These are phyloP conservation scores for Pissodes strobi DNA, from an alignment of 1,140 invertebrate genomes.

Conservation along the genomic window DNA sequence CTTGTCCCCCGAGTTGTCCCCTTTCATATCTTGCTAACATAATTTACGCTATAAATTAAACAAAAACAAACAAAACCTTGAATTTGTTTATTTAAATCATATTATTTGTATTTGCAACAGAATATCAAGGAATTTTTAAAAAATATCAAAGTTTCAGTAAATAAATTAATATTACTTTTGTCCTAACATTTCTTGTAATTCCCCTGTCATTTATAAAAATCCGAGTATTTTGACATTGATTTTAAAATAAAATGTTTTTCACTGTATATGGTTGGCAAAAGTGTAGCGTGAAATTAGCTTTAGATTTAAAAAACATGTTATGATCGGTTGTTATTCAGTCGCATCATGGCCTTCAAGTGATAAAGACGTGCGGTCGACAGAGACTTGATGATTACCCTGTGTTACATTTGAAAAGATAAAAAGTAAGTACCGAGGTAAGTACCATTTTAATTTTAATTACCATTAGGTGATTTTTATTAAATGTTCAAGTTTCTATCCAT, in stretches of 20 bases:
- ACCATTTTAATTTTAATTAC: neutral
- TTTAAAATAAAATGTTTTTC: neutral
- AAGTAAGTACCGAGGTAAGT: no score
- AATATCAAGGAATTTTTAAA: no score
- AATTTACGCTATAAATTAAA: no score
- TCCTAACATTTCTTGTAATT: no score
- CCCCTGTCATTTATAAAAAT: neutral
- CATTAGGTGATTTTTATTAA: neutral
- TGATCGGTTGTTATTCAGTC: neutral
- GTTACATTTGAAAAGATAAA: neutral
- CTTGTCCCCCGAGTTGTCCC: no score
- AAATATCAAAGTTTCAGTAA: no score
- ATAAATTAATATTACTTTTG: no score
- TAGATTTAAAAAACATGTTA: neutral
- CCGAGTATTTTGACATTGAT: neutral
- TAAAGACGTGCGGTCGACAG: neutral
- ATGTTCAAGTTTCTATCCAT: neutral
- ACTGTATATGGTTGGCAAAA: no score
- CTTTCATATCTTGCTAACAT: no score
- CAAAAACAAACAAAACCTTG: no score
- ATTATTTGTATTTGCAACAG: no score
- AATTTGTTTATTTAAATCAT: no score
- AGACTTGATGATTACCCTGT: neutral
- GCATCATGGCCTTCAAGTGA: neutral
- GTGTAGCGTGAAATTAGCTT: neutral